Base-by-base conservation (phyloP, 2,888 invertebrate genomes). In the Penaeus monodon region DNA sequence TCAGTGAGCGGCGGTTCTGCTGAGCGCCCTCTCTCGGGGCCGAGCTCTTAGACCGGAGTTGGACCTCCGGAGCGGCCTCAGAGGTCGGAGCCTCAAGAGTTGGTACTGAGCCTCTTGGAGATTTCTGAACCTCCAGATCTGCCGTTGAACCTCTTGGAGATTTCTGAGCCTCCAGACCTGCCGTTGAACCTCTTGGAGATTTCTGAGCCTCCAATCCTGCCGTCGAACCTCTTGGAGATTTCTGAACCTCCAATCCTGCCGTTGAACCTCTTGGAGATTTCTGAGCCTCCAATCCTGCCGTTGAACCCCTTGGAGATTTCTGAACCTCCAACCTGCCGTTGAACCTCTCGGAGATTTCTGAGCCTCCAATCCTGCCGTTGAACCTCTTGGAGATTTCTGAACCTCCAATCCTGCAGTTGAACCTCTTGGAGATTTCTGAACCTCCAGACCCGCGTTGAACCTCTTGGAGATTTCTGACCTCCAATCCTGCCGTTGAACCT, bases 401-500 rank as follows among this genome's bases (percentile, higher is more conserved):
- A 27, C 64, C 33, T n/a, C 57, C 8, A 20, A 33, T 33, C 63
- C 29, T 33, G 29, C 38, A 22, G n/a, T 29, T 27, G 78, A n/a
- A 78, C 78, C 64, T 63, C 24, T 63, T 33, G 78, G 38, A 2
- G 27, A 29, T 24, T 78, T 29, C 38, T 78, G 78, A 3, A 78
- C 22, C 63, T 78, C 33, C 63, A 70, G 24, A 10, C 68, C 27
- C 73, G 49, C 68, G 81, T 57, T 29, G 73, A 73, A 17, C 73
- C 33, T 22, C 57, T 73, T 81, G 44, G 68, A 49, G 81, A 70
- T 38, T 27, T 57, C 57, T 57, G 68, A 49, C 49, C 49, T 49
- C 49, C 49, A 49, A 7, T 6, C 49, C 49, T 49, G 49, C 49
- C 0, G 49, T 49, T 49, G 49, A 49, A 49, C 49, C 49, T 49